phyloP scores from a whole-genome alignment of 2,113 vertebrate species.

The Eulemur rufifrons region DNA sequence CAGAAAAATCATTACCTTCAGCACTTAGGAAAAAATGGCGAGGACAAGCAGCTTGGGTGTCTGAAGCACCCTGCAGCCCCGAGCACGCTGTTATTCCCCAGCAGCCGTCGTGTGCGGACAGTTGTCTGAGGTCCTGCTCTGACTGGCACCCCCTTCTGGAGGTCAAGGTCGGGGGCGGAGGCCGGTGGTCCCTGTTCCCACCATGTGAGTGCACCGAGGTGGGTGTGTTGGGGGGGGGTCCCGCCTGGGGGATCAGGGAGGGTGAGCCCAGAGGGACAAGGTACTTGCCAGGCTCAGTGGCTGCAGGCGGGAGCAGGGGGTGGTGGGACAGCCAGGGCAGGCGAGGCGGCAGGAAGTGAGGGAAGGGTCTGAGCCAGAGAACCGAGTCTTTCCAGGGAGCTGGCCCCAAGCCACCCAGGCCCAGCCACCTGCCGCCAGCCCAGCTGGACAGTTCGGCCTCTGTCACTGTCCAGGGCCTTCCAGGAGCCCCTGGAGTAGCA shows the following conservation, averaged over 20 bases:
- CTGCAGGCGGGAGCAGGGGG: neutral
- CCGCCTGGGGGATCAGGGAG: neutral
- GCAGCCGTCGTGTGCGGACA: neutral
- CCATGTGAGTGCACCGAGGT: neutral
- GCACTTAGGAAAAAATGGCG: neutral
- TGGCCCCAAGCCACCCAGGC: neutral
- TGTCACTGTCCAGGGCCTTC: neutral
- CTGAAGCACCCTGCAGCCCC: neutral
- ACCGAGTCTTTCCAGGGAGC: neutral
- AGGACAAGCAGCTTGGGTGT: neutral
- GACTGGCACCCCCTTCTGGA: neutral
- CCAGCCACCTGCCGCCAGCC: neutral
- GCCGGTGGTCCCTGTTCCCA: neutral
- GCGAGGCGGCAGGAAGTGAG: conserved; percentile 87
- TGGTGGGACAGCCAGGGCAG: conserved; percentile 72
- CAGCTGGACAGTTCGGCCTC: neutral
- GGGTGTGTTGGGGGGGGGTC: neutral
- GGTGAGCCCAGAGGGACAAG: neutral
- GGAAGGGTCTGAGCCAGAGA: conserved; percentile 84
- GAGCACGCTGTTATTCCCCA: neutral
- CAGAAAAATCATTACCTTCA: neutral
- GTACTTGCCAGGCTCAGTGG: conserved; percentile 14
- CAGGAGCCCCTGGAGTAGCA: neutral
- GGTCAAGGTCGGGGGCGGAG: neutral
- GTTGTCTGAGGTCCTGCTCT: neutral